Evolutionary conservation across 2,113 vertebrate genomes (phyloP).

Genomic region (Paramormyrops kingsleyae): DNA sequence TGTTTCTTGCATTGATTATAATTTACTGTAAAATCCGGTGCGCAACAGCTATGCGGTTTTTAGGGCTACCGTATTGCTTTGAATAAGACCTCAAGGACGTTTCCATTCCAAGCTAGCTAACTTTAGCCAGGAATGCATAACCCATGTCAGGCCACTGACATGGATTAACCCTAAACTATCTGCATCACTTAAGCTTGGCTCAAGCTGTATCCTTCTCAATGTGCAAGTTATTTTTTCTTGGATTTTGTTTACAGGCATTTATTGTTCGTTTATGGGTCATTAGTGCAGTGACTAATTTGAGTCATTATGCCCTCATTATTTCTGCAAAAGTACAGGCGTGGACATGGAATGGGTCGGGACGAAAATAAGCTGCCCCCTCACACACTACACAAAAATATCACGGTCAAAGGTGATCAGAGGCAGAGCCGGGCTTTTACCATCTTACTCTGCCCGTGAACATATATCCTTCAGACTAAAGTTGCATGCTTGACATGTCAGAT

Average conservation of each 20-base stretch:
- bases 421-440: not conserved
- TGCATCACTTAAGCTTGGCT: not conserved
- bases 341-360: constrained; percentile 36
- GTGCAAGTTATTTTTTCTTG: constrained; percentile 8
- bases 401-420: constrained; percentile 37
- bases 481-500: not conserved
- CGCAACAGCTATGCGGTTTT: not conserved
- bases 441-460: not conserved
- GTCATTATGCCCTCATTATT: constrained; percentile 19
- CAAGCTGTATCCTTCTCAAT: constrained; percentile 19
- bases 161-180: constrained; percentile 3
- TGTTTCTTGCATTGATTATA: not conserved
- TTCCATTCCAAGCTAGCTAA: constrained; percentile 47
- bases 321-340: constrained; percentile 20
- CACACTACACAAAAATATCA: constrained; percentile 52
- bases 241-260: not conserved
- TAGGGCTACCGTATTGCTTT: constrained; percentile 31
- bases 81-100: constrained; percentile 35
- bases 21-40: not conserved
- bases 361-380: constrained; percentile 26
- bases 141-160: constrained; percentile 36
- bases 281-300: constrained; percentile 13
- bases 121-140: constrained; percentile 53
- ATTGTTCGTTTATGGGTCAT: constrained; percentile 16
- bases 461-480: not conserved